Conservation (phyloP, 1,140 invertebrate genomes). For the Leucophenga varia region DNA sequence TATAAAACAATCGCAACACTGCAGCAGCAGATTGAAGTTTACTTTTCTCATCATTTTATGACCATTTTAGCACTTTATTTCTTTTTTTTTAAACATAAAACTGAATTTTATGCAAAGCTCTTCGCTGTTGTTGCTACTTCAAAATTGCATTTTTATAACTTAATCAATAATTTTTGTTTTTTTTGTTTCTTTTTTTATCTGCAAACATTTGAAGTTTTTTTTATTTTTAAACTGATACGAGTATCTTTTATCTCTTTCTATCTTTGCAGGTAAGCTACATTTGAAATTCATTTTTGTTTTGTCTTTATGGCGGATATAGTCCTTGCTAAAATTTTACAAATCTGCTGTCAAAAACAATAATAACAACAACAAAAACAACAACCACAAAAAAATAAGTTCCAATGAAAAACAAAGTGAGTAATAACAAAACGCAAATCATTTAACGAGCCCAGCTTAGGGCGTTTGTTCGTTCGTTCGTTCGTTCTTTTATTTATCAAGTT, state of each 20-base stretch:
- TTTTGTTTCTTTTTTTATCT: too few relatives aligned
- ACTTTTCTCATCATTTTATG: too few relatives aligned
- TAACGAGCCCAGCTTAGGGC: slow-evolving; percentile 46
- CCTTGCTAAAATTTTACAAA: too few relatives aligned
- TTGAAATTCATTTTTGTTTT: slow-evolving; percentile 39
- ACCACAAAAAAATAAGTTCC: slow-evolving; percentile 11
- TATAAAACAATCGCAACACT: too few relatives aligned
- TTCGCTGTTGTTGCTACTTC: too few relatives aligned
- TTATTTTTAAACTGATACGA: too few relatives aligned
- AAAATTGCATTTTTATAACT: slow-evolving; percentile 33
- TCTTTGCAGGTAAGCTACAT: slow-evolving; percentile 44
- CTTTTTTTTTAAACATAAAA: too few relatives aligned
- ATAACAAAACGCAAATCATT: slow-evolving; percentile 49
- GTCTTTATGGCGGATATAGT: slow-evolving; percentile 13
- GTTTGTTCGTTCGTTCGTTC: slow-evolving; percentile 22
- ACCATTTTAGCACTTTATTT: too few relatives aligned
- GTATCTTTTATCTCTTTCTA: slow-evolving; percentile 33
- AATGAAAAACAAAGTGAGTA: slow-evolving; percentile 31
- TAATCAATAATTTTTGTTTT: slow-evolving; percentile 30
- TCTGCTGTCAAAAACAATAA: slow-evolving; percentile 18
- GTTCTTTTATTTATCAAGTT: slow-evolving; percentile 50
- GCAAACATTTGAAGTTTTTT: too few relatives aligned
- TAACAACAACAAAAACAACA: slow-evolving; percentile 8
- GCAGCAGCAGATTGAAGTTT: too few relatives aligned
- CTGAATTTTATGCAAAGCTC: slow-evolving; percentile 28